Conservation (phyloP, 2,113 vertebrate species). For the Hemichromis elongatus region DNA sequence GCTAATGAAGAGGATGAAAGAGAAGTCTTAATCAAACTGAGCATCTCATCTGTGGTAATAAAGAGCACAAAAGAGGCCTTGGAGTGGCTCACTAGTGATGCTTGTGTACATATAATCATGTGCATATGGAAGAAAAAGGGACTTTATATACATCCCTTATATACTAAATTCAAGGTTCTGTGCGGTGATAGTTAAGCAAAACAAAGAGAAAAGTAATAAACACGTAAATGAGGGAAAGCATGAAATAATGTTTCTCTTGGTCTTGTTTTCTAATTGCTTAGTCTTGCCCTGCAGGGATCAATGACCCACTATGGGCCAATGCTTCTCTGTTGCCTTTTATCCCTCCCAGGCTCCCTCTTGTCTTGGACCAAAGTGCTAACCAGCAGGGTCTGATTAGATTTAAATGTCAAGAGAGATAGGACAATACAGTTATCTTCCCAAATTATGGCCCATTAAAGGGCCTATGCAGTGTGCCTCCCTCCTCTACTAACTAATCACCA, state of each 20-base stretch:
- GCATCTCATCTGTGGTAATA: conserved; percentile 59
- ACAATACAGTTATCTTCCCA: conserved; percentile 71
- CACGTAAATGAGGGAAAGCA: neutral
- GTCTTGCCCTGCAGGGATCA: neutral
- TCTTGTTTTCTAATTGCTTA: conserved; percentile 34
- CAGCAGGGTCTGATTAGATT: conserved; percentile 67
- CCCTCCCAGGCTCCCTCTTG: conserved; percentile 34
- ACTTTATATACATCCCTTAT: neutral
- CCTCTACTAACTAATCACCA: conserved; percentile 57
- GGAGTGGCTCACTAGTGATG: conserved; percentile 30
- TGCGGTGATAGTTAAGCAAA: neutral
- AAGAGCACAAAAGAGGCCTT: conserved; percentile 37
- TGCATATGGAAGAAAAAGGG: neutral
- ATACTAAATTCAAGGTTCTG: neutral
- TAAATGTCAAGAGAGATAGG: conserved; percentile 68
- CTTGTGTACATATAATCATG: neutral
- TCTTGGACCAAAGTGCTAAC: conserved; percentile 47
- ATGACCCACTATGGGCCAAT: neutral
- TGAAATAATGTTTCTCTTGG: neutral
- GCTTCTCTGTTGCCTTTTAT: conserved; percentile 12
- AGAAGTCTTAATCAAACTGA: conserved; percentile 65
- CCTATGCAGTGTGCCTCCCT: conserved; percentile 53
- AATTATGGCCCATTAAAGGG: conserved; percentile 67
- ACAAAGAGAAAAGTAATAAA: neutral
- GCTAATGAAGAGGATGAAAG: conserved; percentile 69